These are phyloP conservation scores for Masnerella sp. DNA, from an alignment of 2,888 invertebrate species.

Conservation along the genomic window DNA sequence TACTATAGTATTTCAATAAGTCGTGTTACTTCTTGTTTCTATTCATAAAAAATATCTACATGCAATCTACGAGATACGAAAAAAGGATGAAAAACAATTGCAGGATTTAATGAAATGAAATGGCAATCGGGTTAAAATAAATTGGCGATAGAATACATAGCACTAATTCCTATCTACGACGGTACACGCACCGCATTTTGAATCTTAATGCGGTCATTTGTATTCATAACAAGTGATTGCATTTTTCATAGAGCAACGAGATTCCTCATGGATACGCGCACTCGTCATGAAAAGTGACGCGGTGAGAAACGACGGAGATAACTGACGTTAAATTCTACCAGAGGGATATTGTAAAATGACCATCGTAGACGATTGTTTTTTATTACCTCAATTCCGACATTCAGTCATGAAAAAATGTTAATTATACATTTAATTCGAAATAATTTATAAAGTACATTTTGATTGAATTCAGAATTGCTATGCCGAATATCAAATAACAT, in stretches of 20 bases:
- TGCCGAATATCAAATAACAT: constrained; percentile 2
- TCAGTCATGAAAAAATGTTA: no score
- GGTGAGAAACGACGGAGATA: constrained; percentile 23
- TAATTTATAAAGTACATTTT: no score
- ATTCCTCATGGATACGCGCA: constrained; percentile 35
- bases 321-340: constrained; percentile 24
- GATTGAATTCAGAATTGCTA: not conserved
- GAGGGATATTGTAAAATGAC: constrained; percentile 22
- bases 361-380: constrained; percentile 13
- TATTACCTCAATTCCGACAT: not conserved
- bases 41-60: no score
- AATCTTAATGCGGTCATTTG: constrained; percentile 49
- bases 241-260: constrained; percentile 44
- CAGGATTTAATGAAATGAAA: no score
- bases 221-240: constrained; percentile 50
- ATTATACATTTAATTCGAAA: no score
- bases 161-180: constrained; percentile 23
- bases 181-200: constrained; percentile 24
- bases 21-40: no score
- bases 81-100: no score
- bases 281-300: constrained; percentile 35
- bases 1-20: no score
- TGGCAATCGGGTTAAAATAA: constrained; percentile 9
- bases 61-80: no score
- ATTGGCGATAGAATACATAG: constrained; percentile 5